A percentile compares a stretch with the other conserved stretches of the same genome.
Conservation (phyloP, 2,113 vertebrate species). For the Channa argus region DNA sequence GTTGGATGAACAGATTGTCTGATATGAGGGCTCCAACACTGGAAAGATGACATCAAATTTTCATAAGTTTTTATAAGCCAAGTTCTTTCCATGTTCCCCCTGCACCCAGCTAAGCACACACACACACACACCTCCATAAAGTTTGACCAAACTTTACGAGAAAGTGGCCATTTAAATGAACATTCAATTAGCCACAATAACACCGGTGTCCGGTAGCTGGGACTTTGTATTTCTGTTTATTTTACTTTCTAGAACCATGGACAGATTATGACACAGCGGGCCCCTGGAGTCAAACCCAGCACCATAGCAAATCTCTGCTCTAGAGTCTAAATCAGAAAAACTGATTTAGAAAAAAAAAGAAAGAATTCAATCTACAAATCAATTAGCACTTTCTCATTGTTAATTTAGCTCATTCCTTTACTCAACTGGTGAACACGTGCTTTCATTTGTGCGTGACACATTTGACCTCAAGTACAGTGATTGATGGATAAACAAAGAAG, state of each 20-base stretch:
- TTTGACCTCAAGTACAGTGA: slow-evolving; percentile 13
- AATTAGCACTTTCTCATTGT: not conserved
- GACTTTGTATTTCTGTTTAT: too few relatives aligned
- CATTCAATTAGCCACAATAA: too few relatives aligned
- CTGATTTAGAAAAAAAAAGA: not conserved
- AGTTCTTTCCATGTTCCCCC: slow-evolving; percentile 23
- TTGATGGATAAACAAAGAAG: not conserved
- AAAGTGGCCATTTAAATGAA: too few relatives aligned
- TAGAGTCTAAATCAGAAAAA: not conserved
- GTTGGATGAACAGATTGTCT: slow-evolving; percentile 41
- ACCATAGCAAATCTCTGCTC: not conserved
- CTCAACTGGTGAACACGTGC: not conserved
- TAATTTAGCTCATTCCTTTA: slow-evolving; percentile 1
- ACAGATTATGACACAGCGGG: too few relatives aligned
- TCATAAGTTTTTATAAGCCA: slow-evolving; percentile 6
- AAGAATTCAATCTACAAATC: not conserved
- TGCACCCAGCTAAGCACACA: too few relatives aligned
- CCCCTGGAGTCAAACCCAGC: too few relatives aligned
- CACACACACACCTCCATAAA: too few relatives aligned
- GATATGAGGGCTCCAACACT: slow-evolving; percentile 9
- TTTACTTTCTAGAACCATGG: too few relatives aligned
- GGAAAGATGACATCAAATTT: slow-evolving; percentile 49
- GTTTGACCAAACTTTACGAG: too few relatives aligned
- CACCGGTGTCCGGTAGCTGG: too few relatives aligned
- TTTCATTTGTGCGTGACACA: slow-evolving; percentile 33